Percentiles rank a stretch among this genome's conserved stretches.
Conservation (phyloP, 64 coral and sea anemone species). For the Acropora yongei region DNA sequence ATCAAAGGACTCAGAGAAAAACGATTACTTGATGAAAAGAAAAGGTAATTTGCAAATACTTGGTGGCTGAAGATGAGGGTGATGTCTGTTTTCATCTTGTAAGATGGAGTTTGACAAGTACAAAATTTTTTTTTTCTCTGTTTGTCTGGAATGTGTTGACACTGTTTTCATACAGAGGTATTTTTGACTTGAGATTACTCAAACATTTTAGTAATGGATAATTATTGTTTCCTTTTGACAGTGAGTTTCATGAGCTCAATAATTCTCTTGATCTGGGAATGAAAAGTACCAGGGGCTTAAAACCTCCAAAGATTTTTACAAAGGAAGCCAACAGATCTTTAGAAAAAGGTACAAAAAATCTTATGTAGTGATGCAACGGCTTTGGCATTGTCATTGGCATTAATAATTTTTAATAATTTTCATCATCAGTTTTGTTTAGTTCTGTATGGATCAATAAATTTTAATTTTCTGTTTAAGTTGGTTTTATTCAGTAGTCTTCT, state of each 20-base stretch:
- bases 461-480: no score
- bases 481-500: no score
- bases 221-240: slow-evolving; percentile 7
- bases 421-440: no score
- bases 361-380: no score
- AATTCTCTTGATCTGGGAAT: slow-evolving; percentile 86
- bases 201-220: not conserved
- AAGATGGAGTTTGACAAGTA: no score
- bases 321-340: slow-evolving; percentile 41
- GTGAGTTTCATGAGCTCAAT: slow-evolving; percentile 77
- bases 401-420: no score
- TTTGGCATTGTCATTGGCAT: no score
- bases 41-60: slow-evolving; percentile 45
- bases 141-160: no score
- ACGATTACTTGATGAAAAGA: slow-evolving; percentile 58
- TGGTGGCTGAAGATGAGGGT: not conserved
- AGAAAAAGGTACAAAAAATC: slow-evolving; percentile 41
- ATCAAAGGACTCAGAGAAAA: slow-evolving; percentile 72
- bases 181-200: not conserved
- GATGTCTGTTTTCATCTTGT: not conserved
- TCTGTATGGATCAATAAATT: no score
- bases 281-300: slow-evolving; percentile 73
- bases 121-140: no score
- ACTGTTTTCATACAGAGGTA: no score
- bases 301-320: slow-evolving; percentile 76